These are phyloP conservation scores for Lateolabrax maculatus DNA, from an alignment of 2,797 vertebrate genomes.

Conservation along the genomic window DNA sequence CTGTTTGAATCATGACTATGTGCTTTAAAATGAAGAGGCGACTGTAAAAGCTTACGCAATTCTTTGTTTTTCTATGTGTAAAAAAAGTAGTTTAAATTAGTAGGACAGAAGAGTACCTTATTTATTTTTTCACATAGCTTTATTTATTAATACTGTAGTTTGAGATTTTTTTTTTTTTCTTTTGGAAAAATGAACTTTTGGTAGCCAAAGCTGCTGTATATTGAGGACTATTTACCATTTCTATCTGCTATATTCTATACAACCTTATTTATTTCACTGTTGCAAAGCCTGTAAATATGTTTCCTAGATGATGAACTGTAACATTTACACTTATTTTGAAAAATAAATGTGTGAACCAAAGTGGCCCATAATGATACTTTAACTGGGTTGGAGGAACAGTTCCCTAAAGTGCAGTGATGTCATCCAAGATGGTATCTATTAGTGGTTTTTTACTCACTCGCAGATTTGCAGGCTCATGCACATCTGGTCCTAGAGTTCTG, in stretches of 20 bases:
- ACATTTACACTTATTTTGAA: constrained; percentile 85
- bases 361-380: constrained; percentile 16
- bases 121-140: constrained; percentile 92
- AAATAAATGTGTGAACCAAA: constrained; percentile 85
- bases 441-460: constrained; percentile 28
- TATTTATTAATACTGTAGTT: constrained; percentile 90
- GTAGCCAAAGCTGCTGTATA: constrained; percentile 88
- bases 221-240: constrained; percentile 84
- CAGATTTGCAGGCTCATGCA: constrained; percentile 26
- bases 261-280: constrained; percentile 87
- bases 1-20: constrained; percentile 72
- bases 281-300: constrained; percentile 85
- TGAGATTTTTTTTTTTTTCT: constrained; percentile 68
- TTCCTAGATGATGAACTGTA: constrained; percentile 84
- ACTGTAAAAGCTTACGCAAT: constrained; percentile 78
- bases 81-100: constrained; percentile 82
- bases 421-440: constrained; percentile 47
- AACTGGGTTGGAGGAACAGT: constrained; percentile 13
- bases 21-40: constrained; percentile 82
- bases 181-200: constrained; percentile 73
- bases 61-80: constrained; percentile 82
- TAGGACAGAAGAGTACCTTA: constrained; percentile 86
- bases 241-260: constrained; percentile 83
- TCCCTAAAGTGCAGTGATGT: constrained; percentile 39
- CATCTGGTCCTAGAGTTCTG: constrained; percentile 53